Evolutionary conservation across 1,140 invertebrate genomes (phyloP).

Genomic region (Ectropis grisescens): DNA sequence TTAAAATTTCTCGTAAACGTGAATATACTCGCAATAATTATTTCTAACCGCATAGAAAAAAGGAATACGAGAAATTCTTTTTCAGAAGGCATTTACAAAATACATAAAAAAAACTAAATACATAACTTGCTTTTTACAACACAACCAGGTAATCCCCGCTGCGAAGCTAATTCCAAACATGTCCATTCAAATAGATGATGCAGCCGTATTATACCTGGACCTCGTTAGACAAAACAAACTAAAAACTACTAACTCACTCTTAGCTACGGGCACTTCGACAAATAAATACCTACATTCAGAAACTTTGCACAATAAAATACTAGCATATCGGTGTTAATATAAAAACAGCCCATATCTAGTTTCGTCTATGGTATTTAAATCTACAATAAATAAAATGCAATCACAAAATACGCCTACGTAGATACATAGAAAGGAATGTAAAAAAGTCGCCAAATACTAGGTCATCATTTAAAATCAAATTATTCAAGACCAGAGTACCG

Average conservation of each 20-base stretch:
- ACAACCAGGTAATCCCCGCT: constrained; percentile 30
- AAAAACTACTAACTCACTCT: constrained; percentile 9
- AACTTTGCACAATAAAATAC: constrained; percentile 1
- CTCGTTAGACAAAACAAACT: background rate
- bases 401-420: background rate
- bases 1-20: too few species aligned
- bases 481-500: too few species aligned
- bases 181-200: background rate
- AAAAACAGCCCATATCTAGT: constrained; percentile 15
- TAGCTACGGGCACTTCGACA: constrained; percentile 6
- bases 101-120: constrained; percentile 2
- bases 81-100: too few species aligned
- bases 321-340: constrained; percentile 5
- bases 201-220: background rate
- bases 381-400: constrained; percentile 2
- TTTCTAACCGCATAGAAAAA: too few species aligned
- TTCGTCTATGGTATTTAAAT: constrained; percentile 5
- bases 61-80: too few species aligned
- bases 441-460: too few species aligned
- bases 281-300: constrained; percentile 2
- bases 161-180: constrained; percentile 10
- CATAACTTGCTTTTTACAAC: constrained; percentile 27
- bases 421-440: background rate
- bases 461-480: too few species aligned
- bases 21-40: too few species aligned